Base-by-base conservation (phyloP, 2,113 vertebrate genomes). In the Platysteira castanea region DNA sequence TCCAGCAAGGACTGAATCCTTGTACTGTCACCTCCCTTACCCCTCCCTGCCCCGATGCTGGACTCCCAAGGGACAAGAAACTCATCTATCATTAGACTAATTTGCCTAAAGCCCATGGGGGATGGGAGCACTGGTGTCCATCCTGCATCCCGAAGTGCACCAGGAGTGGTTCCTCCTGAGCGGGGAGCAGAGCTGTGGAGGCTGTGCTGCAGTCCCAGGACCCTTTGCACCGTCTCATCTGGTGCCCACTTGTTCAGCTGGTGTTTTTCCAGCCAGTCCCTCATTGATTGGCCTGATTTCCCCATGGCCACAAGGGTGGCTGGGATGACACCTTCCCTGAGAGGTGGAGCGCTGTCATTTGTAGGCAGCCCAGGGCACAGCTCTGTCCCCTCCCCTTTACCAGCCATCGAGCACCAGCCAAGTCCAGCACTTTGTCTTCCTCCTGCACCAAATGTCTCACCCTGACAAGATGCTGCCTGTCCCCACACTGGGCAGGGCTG, bases 91-190 rank as follows among this genome's bases (percentile, higher is more conserved):
- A 39, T 70, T 63, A 27, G n/a, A 23, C 35, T 79, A 6, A 44
- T 60, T 57, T 64, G 17, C 37, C 37, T 68, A 37, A 41, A 73
- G n/a, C 33, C n/a, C 10, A 1, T 5, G 27, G 1, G 8, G 5
- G 8, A 3, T 33, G 27, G 33, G 26, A 74, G 14, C n/a, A 6
- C 47, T 23, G 41, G 5, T 63, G 27, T 20, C 60, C 23, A 7
- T 70, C 20, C 30, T 30, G 28, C 39, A 17, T 31, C 35, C 50
- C 0, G 0, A 17, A 41, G 24, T 61, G 21, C 14, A 13, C 8
- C 30, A 19, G 53, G 31, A 54, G 2, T 2, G 14, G 17, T 61
- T 64, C 30, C 41, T 30, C 22, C 49, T 35, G 18, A 37, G 30
- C 41, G 67, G 39, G 2, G 37, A 49, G 60, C 3, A 1, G 41